phyloP scores from a whole-genome alignment of 2,888 invertebrate species.

The Rugalucina vietnamica region DNA sequence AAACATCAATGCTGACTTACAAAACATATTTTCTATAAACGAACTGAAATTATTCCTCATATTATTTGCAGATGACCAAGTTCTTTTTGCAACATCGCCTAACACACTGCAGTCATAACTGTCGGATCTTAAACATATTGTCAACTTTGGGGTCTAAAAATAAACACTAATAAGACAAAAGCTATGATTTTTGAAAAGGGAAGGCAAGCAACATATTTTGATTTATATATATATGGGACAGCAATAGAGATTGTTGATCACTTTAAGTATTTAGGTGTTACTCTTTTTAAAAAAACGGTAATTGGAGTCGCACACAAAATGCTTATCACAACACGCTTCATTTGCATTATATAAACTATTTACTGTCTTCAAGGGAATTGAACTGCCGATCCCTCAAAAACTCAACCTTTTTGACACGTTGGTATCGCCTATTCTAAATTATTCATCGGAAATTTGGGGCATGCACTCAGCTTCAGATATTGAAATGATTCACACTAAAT shows the following conservation, averaged over 20 bases:
- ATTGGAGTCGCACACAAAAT: background rate
- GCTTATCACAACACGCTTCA: background rate
- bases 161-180: constrained; percentile 33
- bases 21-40: constrained; percentile 3
- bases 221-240: constrained; percentile 1
- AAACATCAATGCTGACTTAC: constrained; percentile 22
- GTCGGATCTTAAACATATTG: constrained; percentile 13
- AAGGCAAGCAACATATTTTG: background rate
- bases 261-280: constrained; percentile 1
- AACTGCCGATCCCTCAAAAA: background rate
- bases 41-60: constrained; percentile 16
- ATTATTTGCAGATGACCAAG: constrained; percentile 31
- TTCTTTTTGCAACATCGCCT: constrained; percentile 22
- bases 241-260: background rate
- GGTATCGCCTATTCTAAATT: background rate
- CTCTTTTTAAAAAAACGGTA: background rate
- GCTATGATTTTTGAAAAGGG: constrained; percentile 10
- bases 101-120: constrained; percentile 9
- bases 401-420: background rate
- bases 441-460: background rate
- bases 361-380: background rate
- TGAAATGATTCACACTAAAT: background rate
- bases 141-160: constrained; percentile 3
- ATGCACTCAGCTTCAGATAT: background rate
- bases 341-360: background rate